Percentiles rank a stretch among this genome's conserved stretches.
Evolutionary conservation across 1,140 invertebrate species (phyloP).

Genomic region (Papilio helenus): DNA sequence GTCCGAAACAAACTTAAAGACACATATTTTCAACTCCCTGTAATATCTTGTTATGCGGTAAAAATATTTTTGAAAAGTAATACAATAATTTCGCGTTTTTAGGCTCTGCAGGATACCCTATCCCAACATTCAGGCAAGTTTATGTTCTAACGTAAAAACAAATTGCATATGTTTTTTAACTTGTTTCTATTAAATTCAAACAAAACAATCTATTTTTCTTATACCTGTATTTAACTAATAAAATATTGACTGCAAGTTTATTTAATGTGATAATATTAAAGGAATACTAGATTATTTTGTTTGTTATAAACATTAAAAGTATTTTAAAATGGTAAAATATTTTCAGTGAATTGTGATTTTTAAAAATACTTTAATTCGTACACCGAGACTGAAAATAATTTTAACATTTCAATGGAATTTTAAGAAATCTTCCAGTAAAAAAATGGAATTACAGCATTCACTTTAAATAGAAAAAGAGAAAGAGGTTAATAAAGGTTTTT

Average conservation of each 20-base stretch:
- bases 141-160: slow-evolving; percentile 55
- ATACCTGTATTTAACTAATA: not conserved
- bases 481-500: not conserved
- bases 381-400: slow-evolving; percentile 12
- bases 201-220: slow-evolving; percentile 32
- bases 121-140: slow-evolving; percentile 98
- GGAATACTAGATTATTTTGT: slow-evolving; percentile 27
- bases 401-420: not conserved
- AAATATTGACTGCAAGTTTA: not conserved
- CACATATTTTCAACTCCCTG: not conserved
- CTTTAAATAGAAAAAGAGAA: not conserved
- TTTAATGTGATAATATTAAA: not conserved
- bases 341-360: not conserved
- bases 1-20: slow-evolving; percentile 46
- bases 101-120: slow-evolving; percentile 94
- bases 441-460: not conserved
- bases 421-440: slow-evolving; percentile 3
- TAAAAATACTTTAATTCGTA: not conserved
- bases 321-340: slow-evolving; percentile 23
- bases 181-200: not conserved
- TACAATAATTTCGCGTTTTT: slow-evolving; percentile 46
- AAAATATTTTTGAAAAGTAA: not conserved
- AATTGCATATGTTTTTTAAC: slow-evolving; percentile 1
- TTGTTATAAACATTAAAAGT: slow-evolving; percentile 12
- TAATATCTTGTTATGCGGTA: not conserved